These are phyloP conservation scores for Antechinus stuartii DNA, from an alignment of 2,113 vertebrate species.

Conservation along the genomic window DNA sequence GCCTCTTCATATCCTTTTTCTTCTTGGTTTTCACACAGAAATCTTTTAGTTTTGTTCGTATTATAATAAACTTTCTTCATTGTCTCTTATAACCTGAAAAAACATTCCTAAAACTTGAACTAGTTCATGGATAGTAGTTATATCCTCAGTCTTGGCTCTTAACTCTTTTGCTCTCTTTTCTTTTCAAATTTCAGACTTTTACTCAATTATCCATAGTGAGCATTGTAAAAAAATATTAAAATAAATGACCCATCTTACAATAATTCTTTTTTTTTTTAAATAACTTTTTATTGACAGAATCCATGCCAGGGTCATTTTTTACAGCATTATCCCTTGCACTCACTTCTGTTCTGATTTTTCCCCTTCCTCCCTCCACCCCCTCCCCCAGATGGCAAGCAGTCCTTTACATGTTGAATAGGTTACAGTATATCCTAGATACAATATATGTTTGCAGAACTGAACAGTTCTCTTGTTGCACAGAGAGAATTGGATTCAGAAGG, in stretches of 20 bases:
- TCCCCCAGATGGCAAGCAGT: no score
- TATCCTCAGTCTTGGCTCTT: neutral
- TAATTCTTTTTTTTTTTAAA: neutral
- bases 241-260: neutral
- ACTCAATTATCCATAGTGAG: neutral
- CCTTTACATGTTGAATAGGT: no score
- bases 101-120: neutral
- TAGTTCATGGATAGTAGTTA: neutral
- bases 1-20: neutral
- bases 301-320: no score
- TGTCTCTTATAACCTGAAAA: neutral
- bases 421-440: no score
- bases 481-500: no score
- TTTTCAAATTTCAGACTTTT: neutral
- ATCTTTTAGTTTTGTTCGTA: neutral
- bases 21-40: neutral
- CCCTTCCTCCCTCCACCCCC: no score
- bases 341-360: no score
- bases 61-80: neutral
- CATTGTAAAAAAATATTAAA: neutral
- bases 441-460: no score
- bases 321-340: no score
- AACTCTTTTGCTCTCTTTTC: neutral
- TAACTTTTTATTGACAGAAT: no score
- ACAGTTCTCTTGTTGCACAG: no score